Evolutionary conservation across 2,797 vertebrate species (phyloP).

Genomic region (Lepus townsendii): DNA sequence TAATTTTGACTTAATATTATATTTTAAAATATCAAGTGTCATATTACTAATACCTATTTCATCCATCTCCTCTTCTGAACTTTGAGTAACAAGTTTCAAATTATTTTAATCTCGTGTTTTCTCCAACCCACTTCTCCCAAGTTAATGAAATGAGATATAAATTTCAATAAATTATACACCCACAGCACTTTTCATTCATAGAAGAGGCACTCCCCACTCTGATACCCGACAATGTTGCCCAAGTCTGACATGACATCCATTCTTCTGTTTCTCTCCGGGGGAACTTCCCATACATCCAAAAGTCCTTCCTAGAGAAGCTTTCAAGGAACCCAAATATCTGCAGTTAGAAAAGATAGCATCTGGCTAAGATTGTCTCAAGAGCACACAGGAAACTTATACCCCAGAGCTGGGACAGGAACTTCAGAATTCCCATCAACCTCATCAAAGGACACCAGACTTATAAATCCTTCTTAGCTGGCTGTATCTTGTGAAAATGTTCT

Average conservation of each 20-base stretch:
- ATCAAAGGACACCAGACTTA: not conserved
- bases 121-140: not conserved
- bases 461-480: not conserved
- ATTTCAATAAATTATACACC: not conserved
- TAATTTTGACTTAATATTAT: not conserved
- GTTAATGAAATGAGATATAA: not conserved
- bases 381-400: not conserved
- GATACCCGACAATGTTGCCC: not conserved
- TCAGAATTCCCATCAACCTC: not conserved
- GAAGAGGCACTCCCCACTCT: not conserved
- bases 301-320: not conserved
- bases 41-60: not conserved
- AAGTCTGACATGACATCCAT: not conserved
- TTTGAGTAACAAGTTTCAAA: conserved; percentile 23
- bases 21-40: not conserved
- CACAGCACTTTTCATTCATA: not conserved
- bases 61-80: not conserved
- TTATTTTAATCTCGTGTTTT: not conserved
- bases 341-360: not conserved
- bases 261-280: not conserved
- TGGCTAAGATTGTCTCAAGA: not conserved
- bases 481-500: not conserved
- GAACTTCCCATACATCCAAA: not conserved
- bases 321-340: not conserved
- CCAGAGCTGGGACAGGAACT: not conserved